These are phyloP conservation scores for Gadopsis bispinosus DNA, from an alignment of 2,797 vertebrate species.

Conservation along the genomic window DNA sequence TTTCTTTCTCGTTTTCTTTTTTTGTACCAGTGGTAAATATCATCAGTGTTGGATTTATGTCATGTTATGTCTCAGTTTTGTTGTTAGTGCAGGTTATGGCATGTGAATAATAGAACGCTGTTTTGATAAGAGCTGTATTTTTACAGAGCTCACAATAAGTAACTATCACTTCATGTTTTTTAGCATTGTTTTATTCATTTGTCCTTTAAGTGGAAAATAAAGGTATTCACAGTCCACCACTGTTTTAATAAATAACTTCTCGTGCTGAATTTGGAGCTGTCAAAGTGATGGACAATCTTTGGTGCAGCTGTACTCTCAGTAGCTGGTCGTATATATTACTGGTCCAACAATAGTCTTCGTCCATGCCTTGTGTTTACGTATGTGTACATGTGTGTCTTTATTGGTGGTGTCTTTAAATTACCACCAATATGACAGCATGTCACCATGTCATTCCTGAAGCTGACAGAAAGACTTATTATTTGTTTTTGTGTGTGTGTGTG, in stretches of 20 bases:
- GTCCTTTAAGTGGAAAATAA: constrained; percentile 1
- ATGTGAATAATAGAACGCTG: not conserved
- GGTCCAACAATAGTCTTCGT: constrained; percentile 23
- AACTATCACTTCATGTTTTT: not conserved
- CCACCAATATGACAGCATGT: constrained; percentile 16
- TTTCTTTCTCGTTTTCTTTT: not conserved
- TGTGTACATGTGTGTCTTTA: constrained; percentile 25
- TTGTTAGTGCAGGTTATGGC: not conserved
- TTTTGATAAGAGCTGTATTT: not conserved
- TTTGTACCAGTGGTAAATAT: not conserved
- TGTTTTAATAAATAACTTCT: constrained; percentile 6
- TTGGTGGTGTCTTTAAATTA: constrained; percentile 32
- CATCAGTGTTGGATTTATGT: not conserved
- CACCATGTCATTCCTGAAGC: constrained; percentile 55
- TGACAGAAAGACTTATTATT: not conserved
- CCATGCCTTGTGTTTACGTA: constrained; percentile 44
- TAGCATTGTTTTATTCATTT: constrained; percentile 5
- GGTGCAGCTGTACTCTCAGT: constrained; percentile 20
- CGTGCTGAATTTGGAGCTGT: not conserved
- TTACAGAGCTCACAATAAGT: not conserved
- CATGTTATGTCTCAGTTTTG: constrained; percentile 1
- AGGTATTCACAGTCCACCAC: not conserved
- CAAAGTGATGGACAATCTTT: constrained; percentile 6
- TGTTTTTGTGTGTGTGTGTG: not conserved
- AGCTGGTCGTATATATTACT: not conserved